Conservation (phyloP, 30 jellyfish, hydroid and myxozoan species). For the Hydractinia symbiolongicarpus region DNA sequence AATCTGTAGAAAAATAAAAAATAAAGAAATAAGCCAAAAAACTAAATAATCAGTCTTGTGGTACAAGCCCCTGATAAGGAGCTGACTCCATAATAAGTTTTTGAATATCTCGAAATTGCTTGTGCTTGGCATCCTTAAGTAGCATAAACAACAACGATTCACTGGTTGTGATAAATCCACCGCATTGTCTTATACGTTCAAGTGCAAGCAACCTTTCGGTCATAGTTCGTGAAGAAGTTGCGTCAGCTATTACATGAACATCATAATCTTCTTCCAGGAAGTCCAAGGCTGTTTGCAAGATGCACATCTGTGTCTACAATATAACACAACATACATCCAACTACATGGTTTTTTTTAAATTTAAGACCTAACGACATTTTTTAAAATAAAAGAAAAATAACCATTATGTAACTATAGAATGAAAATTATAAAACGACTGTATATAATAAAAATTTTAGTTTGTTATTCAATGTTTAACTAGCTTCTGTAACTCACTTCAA, state of each 20-base stretch:
- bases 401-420: no score
- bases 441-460: no score
- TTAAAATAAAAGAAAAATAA: no score
- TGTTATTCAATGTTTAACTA: no score
- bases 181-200: slow-evolving; percentile 88
- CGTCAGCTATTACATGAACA: slow-evolving; percentile 90
- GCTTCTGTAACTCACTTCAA: no score
- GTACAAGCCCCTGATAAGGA: slow-evolving; percentile 59
- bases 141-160: slow-evolving; percentile 79
- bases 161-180: slow-evolving; percentile 87
- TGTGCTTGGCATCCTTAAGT: slow-evolving; percentile 85
- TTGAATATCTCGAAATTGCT: slow-evolving; percentile 62
- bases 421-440: no score
- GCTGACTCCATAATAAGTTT: slow-evolving; percentile 59
- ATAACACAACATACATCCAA: neutral
- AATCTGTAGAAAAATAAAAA: neutral
- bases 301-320: slow-evolving; percentile 63
- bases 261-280: slow-evolving; percentile 66
- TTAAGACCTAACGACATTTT: no score
- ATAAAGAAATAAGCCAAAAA: neutral
- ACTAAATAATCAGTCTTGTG: no score
- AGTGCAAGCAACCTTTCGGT: slow-evolving; percentile 70
- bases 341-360: no score
- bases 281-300: slow-evolving; percentile 83
- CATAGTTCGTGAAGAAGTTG: slow-evolving; percentile 78